Conservation (phyloP, 2,113 vertebrate genomes). For the Chamaea fasciata region DNA sequence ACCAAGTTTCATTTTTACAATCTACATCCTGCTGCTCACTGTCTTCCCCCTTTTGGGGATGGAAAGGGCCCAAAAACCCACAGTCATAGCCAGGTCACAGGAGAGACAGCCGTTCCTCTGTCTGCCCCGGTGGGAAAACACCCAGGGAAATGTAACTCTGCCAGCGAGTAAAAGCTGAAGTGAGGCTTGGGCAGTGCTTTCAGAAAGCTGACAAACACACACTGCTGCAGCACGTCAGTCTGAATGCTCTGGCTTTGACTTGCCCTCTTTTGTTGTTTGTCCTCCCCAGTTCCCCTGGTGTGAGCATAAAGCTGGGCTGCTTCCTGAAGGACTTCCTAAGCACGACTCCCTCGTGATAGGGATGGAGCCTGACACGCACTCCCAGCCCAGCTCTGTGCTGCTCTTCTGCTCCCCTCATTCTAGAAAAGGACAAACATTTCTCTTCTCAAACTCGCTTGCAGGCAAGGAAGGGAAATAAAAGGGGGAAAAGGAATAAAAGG, state of each 20-base stretch:
- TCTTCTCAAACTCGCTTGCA: not conserved
- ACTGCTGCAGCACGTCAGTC: not conserved
- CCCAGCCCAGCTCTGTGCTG: not conserved
- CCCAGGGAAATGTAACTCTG: not conserved
- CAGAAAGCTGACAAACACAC: not conserved
- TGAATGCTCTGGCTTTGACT: not conserved
- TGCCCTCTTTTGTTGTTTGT: not conserved
- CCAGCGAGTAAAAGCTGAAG: not conserved
- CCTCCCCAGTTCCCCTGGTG: not conserved
- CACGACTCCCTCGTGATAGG: not conserved
- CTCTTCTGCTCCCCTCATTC: not conserved
- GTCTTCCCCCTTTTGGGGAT: not conserved
- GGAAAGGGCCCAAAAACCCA: not conserved
- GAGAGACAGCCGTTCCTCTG: not conserved
- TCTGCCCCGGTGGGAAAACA: not conserved
- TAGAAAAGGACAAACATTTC: not conserved
- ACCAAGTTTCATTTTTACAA: not conserved
- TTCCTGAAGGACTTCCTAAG: conserved; percentile 24
- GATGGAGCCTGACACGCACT: not conserved
- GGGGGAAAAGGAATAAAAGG: not conserved
- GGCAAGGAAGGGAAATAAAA: not conserved
- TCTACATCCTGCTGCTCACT: not conserved
- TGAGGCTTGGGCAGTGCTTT: accelerated
- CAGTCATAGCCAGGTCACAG: not conserved
- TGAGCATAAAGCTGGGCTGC: not conserved